Conservation (phyloP, 2,113 vertebrate genomes). For the Thunnus thynnus region DNA sequence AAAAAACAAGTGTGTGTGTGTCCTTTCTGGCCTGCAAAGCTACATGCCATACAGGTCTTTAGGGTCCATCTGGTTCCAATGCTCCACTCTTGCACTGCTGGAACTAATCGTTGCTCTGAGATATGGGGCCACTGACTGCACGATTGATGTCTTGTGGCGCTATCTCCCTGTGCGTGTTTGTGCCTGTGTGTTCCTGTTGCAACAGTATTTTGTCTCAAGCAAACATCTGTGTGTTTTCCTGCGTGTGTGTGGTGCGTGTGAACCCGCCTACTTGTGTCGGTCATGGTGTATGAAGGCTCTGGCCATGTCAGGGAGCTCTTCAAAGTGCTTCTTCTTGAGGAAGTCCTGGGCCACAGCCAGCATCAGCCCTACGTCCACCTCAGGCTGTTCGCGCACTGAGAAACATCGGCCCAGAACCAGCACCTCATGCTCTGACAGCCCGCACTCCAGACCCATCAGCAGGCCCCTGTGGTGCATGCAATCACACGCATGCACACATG, state of each 20-base stretch:
- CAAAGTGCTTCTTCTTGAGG: slow-evolving; percentile 89
- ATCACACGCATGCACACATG: slow-evolving; percentile 28
- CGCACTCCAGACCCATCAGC: slow-evolving; percentile 78
- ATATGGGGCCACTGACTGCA: slow-evolving; percentile 72
- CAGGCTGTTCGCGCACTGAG: slow-evolving; percentile 63
- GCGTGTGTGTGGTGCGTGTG: slow-evolving; percentile 19
- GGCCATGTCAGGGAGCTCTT: slow-evolving; percentile 84
- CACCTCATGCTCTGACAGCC: slow-evolving; percentile 90
- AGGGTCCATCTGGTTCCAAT: slow-evolving; percentile 84
- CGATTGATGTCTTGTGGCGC: slow-evolving; percentile 76
- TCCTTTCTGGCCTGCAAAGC: slow-evolving; percentile 46
- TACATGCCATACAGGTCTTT: slow-evolving; percentile 59
- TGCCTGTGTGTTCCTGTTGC: slow-evolving; percentile 38
- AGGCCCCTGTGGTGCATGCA: slow-evolving; percentile 80
- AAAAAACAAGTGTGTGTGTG: slow-evolving; percentile 7
- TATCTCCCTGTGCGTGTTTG: slow-evolving; percentile 44
- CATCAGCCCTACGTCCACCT: slow-evolving; percentile 77
- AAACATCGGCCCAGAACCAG: slow-evolving; percentile 88
- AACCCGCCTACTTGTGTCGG: slow-evolving; percentile 83
- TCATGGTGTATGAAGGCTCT: slow-evolving; percentile 84
- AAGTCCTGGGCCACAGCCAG: slow-evolving; percentile 87
- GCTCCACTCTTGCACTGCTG: slow-evolving; percentile 76
- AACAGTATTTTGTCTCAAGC: slow-evolving; percentile 15
- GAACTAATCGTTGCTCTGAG: slow-evolving; percentile 81
- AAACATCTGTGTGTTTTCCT: slow-evolving; percentile 17